Percentiles rank a stretch among this genome's conserved stretches.
Evolutionary conservation across 2,888 invertebrate species (phyloP).

Genomic region (Osmoderma eremita): DNA sequence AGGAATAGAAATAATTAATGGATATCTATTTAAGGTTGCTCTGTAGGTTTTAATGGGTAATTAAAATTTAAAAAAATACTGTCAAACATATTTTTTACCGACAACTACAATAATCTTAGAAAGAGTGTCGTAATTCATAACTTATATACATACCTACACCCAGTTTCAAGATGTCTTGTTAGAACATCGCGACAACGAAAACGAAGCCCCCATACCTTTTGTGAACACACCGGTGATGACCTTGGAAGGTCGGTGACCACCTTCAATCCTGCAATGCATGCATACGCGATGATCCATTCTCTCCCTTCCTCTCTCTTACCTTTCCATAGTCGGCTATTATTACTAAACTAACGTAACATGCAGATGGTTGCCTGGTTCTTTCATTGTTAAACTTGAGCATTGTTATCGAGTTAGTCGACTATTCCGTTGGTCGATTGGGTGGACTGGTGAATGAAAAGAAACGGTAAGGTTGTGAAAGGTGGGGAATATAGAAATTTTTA

Average conservation of each 20-base stretch:
- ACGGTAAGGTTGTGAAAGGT: slow-evolving; percentile 16
- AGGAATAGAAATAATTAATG: too few species aligned
- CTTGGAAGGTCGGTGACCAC: slow-evolving; percentile 29
- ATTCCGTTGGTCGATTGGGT: slow-evolving; percentile 1
- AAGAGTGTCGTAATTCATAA: too few species aligned
- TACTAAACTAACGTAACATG: slow-evolving; percentile 20
- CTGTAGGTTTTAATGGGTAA: too few species aligned
- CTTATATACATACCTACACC: too few species aligned
- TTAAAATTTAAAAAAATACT: too few species aligned
- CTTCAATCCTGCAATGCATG: slow-evolving; percentile 16
- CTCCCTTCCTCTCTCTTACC: background rate
- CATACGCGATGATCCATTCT: slow-evolving; percentile 19
- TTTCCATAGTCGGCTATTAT: slow-evolving; percentile 12
- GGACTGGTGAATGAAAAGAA: slow-evolving; percentile 17
- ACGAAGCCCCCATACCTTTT: too few species aligned
- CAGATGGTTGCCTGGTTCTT: slow-evolving; percentile 13
- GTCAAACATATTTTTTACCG: too few species aligned
- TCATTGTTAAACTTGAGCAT: too few species aligned
- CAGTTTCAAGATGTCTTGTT: too few species aligned
- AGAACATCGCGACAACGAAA: too few species aligned
- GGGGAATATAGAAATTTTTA: background rate
- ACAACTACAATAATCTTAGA: too few species aligned
- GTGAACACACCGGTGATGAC: slow-evolving; percentile 3
- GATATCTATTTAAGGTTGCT: too few species aligned
- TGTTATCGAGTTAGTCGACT: background rate